Evolutionary conservation across 1,140 invertebrate species (phyloP).

Genomic region (Bilobella aurantiaca): DNA sequence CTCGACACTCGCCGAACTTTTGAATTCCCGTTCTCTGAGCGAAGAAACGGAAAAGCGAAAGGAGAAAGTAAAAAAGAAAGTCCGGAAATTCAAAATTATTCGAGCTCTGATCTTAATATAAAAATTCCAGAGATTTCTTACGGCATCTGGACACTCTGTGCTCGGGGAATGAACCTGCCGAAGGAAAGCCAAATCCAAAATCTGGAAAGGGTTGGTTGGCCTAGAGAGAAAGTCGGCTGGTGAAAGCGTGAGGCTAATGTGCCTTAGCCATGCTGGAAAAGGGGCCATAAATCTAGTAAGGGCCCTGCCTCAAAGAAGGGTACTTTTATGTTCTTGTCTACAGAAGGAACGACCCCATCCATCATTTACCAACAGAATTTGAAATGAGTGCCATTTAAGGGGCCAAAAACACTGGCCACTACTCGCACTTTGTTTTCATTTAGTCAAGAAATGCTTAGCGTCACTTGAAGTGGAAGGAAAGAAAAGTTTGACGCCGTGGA

Average conservation of each 20-base stretch:
- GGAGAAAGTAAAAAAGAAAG: too few relatives aligned
- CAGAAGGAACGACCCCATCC: background rate
- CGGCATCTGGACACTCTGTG: background rate
- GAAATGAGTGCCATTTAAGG: too few relatives aligned
- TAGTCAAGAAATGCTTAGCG: too few relatives aligned
- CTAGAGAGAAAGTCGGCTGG: too few relatives aligned
- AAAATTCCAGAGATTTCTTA: conserved; percentile 25
- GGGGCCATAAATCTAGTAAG: background rate
- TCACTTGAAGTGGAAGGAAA: background rate
- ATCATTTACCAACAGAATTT: background rate
- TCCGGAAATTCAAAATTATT: conserved; percentile 10
- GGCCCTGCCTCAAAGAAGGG: background rate
- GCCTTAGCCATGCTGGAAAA: background rate
- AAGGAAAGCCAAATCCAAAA: too few relatives aligned
- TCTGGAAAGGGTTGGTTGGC: too few relatives aligned
- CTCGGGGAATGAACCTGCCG: too few relatives aligned
- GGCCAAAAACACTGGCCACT: too few relatives aligned
- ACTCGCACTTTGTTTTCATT: too few relatives aligned
- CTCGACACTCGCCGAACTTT: background rate
- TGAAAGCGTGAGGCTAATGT: background rate
- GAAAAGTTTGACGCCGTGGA: background rate
- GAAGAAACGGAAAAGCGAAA: too few relatives aligned
- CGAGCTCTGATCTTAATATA: conserved; percentile 22
- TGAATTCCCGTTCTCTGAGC: background rate
- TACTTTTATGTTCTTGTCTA: background rate